Conservation (phyloP, 2,113 vertebrate species). For the Tychaedon coryphoeus region DNA sequence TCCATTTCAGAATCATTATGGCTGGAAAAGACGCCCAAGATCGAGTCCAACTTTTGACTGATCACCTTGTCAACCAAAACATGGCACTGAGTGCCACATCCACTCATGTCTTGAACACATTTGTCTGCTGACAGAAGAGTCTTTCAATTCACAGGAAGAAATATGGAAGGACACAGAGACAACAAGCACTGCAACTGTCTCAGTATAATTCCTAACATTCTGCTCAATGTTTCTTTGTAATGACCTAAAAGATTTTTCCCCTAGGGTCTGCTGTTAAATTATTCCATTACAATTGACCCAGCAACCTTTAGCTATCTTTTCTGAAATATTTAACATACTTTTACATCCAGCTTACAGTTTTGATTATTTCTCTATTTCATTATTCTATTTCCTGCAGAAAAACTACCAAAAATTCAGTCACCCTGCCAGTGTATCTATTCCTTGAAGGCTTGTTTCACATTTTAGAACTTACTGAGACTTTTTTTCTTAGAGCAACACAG, state of each 20-base stretch:
- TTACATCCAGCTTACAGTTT: not conserved
- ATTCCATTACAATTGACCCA: not conserved
- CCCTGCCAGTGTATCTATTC: not conserved
- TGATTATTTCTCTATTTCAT: not conserved
- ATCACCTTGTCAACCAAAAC: not conserved
- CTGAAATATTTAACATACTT: not conserved
- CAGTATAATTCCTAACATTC: not conserved
- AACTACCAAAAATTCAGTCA: not conserved
- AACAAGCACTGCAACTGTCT: not conserved
- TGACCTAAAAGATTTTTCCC: not conserved
- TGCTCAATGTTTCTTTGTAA: not conserved
- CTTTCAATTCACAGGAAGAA: not conserved
- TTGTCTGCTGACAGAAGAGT: not conserved
- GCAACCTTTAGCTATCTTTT: not conserved
- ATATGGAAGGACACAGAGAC: not conserved
- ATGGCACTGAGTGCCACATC: not conserved
- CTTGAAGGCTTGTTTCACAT: not conserved
- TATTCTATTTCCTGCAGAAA: not conserved
- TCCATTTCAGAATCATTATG: not conserved
- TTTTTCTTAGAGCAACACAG: not conserved
- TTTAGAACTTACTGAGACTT: not conserved
- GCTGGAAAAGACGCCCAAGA: not conserved
- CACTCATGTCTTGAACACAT: not conserved
- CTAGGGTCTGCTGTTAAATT: not conserved
- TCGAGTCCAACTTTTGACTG: fast-evolving